Conservation (phyloP, 2,113 vertebrate species). For the Clarias macrocephalus region DNA sequence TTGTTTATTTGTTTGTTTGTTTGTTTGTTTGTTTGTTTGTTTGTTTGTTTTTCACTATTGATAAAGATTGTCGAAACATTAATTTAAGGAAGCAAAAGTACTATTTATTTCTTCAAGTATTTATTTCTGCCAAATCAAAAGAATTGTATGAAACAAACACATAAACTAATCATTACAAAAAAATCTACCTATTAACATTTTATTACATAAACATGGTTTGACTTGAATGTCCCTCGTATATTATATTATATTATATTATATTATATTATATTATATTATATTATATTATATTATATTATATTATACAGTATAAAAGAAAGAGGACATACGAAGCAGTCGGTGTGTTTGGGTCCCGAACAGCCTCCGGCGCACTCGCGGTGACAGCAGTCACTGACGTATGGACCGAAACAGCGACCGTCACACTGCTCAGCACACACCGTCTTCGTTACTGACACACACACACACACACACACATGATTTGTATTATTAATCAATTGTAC, state of each 20-base stretch:
- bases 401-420: conserved; percentile 92
- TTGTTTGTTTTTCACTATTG: not conserved
- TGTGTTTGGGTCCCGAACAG: conserved; percentile 94
- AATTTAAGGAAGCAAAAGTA: not conserved
- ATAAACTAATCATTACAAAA: too few relatives aligned
- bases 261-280: not conserved
- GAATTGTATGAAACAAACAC: too few relatives aligned
- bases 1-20: not conserved
- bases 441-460: conserved; percentile 79
- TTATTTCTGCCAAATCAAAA: not conserved
- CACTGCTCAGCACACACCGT: conserved; percentile 96
- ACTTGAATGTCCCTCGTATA: too few relatives aligned
- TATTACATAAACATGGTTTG: not conserved
- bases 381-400: conserved; percentile 95
- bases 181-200: not conserved
- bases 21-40: not conserved
- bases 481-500: not conserved
- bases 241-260: too few relatives aligned
- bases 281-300: not conserved
- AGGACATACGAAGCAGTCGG: conserved; percentile 91
- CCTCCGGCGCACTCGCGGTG: conserved; percentile 95
- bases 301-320: not conserved
- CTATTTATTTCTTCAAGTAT: not conserved
- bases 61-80: not conserved
- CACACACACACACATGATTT: not conserved